These are phyloP conservation scores for Maniola hyperantus DNA, from an alignment of 2,888 invertebrate genomes.

Conservation along the genomic window DNA sequence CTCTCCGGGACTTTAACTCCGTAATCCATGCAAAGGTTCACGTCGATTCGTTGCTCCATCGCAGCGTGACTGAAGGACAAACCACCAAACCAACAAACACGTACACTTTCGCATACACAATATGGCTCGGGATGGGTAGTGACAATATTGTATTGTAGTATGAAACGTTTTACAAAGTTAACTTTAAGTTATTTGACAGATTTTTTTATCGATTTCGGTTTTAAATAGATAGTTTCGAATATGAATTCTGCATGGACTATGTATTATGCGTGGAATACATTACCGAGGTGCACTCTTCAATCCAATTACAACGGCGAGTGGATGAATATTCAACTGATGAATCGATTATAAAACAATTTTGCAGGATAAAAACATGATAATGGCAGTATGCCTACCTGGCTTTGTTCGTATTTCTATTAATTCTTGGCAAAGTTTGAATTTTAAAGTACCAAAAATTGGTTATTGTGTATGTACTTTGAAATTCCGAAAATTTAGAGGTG, in stretches of 20 bases:
- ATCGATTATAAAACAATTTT: constrained; percentile 63
- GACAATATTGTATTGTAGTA: not conserved
- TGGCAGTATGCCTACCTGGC: not conserved
- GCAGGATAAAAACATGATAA: constrained; percentile 40
- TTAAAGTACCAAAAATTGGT: not conserved
- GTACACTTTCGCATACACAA: too few species aligned
- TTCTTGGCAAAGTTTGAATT: not conserved
- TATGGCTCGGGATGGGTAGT: not conserved
- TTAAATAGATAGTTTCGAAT: not conserved
- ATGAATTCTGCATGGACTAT: constrained; percentile 40
- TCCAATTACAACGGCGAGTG: constrained; percentile 69
- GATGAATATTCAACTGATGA: constrained; percentile 71
- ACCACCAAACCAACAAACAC: too few species aligned
- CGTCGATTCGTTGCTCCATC: too few species aligned
- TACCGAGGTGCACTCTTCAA: constrained; percentile 55
- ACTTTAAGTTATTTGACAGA: not conserved
- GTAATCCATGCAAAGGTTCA: too few species aligned
- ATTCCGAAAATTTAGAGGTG: too few species aligned
- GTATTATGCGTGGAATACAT: constrained; percentile 49
- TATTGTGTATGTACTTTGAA: too few species aligned
- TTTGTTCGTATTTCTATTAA: not conserved
- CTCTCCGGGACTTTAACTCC: too few species aligned
- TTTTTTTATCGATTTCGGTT: constrained; percentile 18
- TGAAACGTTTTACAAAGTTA: constrained; percentile 28
- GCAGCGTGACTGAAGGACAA: too few species aligned